Conservation (phyloP, 2,888 invertebrate species). For the Punctoribates punctum region DNA sequence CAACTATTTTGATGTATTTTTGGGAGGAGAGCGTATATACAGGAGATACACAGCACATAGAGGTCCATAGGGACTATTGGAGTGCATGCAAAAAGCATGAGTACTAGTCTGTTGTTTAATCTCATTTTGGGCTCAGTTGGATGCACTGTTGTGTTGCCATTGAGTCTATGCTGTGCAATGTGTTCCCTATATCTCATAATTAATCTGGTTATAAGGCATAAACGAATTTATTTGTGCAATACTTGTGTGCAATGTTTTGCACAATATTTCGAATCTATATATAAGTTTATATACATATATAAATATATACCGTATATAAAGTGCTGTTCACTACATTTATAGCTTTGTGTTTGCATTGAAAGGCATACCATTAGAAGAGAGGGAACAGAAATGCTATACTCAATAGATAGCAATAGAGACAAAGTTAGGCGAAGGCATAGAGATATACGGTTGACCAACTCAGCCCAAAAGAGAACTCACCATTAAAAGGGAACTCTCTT, state of each 20-base stretch:
- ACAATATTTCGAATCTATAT: conserved; percentile 32
- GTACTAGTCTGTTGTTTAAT: conserved; percentile 24
- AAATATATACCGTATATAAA: neutral
- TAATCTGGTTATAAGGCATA: conserved; percentile 35
- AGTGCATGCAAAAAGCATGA: conserved; percentile 26
- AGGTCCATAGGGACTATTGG: conserved; percentile 12
- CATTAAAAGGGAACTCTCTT: conserved; percentile 30
- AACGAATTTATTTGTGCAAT: conserved; percentile 32
- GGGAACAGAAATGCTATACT: conserved; percentile 26
- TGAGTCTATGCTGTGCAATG: conserved; percentile 4
- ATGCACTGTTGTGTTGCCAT: conserved; percentile 9
- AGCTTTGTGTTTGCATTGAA: conserved; percentile 35
- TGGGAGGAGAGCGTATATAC: conserved; percentile 20
- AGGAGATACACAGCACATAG: neutral
- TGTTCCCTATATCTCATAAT: conserved; percentile 34
- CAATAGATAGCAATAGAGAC: neutral
- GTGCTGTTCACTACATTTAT: conserved; percentile 24
- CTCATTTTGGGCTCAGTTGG: conserved; percentile 26
- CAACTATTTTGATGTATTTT: conserved; percentile 20
- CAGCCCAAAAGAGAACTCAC: neutral
- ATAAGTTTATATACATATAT: conserved; percentile 22
- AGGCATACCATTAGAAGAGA: conserved; percentile 34
- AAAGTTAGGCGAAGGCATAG: neutral
- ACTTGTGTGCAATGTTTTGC: conserved; percentile 17
- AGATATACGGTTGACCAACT: conserved; percentile 31